phyloP scores from a whole-genome alignment of 1,140 invertebrate species.

The Condylostylus longicornis region DNA sequence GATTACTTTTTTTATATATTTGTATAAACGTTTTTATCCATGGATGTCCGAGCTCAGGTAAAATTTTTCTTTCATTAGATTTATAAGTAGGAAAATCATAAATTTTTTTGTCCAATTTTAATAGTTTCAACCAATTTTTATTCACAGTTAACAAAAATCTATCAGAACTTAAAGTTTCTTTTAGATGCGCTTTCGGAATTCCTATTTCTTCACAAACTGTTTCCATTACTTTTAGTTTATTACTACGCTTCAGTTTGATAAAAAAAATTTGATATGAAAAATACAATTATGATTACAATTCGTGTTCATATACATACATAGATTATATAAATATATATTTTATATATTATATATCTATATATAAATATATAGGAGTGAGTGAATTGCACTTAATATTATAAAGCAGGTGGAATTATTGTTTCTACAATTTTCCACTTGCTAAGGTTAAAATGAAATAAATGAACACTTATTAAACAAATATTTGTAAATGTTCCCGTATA shows the following conservation, averaged over 20 bases:
- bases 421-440: too few species aligned
- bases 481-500: too few species aligned
- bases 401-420: too few species aligned
- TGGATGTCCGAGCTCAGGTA: slow-evolving; percentile 19
- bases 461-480: too few species aligned
- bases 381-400: too few species aligned
- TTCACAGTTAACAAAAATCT: slow-evolving; percentile 47
- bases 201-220: slow-evolving; percentile 44
- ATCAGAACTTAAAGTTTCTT: slow-evolving; percentile 36
- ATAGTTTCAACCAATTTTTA: slow-evolving; percentile 47
- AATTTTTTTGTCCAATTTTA: slow-evolving; percentile 37
- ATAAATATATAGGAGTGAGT: too few species aligned
- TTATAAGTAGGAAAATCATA: slow-evolving; percentile 30
- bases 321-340: too few species aligned
- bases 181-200: slow-evolving; percentile 46
- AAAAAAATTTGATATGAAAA: too few species aligned
- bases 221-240: slow-evolving; percentile 39
- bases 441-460: too few species aligned
- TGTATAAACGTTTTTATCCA: slow-evolving; percentile 24
- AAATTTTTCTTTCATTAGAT: slow-evolving; percentile 28
- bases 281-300: background rate
- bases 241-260: too few species aligned
- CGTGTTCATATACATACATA: too few species aligned
- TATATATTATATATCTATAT: too few species aligned
- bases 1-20: slow-evolving; percentile 37